Conservation (phyloP, 2,888 invertebrate genomes). For the Podotricha telesiphe region DNA sequence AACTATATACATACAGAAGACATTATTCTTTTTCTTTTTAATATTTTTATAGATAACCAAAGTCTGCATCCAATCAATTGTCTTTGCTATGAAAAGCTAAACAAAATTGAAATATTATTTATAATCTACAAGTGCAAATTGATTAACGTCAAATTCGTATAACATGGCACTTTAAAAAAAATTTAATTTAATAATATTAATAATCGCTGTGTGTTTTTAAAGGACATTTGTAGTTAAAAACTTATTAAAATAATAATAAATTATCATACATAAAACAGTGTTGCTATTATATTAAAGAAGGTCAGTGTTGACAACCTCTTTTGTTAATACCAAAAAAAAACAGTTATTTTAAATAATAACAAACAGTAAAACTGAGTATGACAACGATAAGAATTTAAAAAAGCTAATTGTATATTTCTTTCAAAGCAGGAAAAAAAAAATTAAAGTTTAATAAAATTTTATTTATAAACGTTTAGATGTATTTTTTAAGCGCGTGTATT, state of each 20-base stretch:
- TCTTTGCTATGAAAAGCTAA: neutral
- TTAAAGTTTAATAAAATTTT: too few relatives aligned
- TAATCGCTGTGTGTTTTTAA: conserved; percentile 3
- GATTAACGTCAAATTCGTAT: neutral
- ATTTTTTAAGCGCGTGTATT: neutral
- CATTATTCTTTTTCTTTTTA: too few relatives aligned
- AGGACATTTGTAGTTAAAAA: neutral
- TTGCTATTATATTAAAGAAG: neutral
- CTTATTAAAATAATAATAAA: neutral
- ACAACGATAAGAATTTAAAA: too few relatives aligned
- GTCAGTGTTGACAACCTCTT: neutral
- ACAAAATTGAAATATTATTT: neutral
- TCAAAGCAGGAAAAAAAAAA: too few relatives aligned
- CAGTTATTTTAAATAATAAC: too few relatives aligned
- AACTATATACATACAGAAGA: too few relatives aligned
- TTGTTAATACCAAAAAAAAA: neutral
- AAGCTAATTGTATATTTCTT: too few relatives aligned
- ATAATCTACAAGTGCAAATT: neutral
- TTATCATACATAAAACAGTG: neutral
- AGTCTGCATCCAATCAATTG: neutral
- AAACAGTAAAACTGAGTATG: too few relatives aligned
- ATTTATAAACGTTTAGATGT: neutral
- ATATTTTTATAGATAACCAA: neutral
- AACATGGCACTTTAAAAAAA: conserved; percentile 2
- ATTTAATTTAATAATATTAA: neutral